These are phyloP conservation scores for Sesia bembeciformis DNA, from an alignment of 2,888 invertebrate genomes.

Conservation along the genomic window DNA sequence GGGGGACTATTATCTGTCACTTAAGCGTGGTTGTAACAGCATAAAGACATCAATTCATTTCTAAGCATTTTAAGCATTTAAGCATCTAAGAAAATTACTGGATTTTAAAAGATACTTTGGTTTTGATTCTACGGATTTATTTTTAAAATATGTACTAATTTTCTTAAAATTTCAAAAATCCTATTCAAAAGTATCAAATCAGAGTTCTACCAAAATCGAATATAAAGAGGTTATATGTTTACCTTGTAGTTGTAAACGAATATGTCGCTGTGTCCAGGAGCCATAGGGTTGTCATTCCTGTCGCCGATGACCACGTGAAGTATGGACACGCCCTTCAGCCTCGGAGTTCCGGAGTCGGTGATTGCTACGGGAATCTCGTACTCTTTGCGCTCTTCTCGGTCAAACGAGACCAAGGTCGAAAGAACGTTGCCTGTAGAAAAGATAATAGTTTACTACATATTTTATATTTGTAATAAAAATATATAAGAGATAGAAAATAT, in stretches of 20 bases:
- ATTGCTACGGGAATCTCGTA: constrained; percentile 93
- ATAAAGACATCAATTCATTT: no score
- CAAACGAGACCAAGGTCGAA: constrained; percentile 83
- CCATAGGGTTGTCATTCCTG: constrained; percentile 93
- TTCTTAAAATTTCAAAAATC: neutral
- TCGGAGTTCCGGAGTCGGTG: constrained; percentile 86
- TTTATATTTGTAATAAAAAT: no score
- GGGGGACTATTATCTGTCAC: no score
- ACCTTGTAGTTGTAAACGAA: constrained; percentile 96
- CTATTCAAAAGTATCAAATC: neutral
- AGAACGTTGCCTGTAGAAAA: constrained; percentile 72
- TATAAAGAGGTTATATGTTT: no score
- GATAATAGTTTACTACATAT: neutral
- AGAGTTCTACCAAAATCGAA: neutral
- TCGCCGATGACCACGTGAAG: constrained; percentile 95
- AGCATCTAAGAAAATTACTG: no score
- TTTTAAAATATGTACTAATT: neutral
- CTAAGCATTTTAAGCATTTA: no score
- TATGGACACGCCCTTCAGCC: constrained; percentile 85
- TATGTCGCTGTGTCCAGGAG: constrained; percentile 89
- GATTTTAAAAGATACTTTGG: neutral
- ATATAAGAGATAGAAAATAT: no score
- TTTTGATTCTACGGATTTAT: neutral
- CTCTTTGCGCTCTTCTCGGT: constrained; percentile 90
- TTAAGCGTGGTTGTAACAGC: no score